Base-by-base conservation (phyloP, 2,888 invertebrate species). In the Papilio demoleus region DNA sequence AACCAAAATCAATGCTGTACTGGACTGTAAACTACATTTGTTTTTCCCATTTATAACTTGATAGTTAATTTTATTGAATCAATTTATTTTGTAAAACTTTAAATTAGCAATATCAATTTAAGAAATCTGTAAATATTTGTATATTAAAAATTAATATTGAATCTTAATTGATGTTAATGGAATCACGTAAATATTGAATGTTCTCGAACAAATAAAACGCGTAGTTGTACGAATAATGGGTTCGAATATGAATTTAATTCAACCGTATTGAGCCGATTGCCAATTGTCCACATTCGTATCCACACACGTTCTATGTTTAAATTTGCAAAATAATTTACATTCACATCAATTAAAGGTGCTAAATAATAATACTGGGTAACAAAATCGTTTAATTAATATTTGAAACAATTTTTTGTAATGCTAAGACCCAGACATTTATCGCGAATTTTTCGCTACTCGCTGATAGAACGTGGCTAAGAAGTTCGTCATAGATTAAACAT, bases 201-300 rank as follows among this genome's bases (percentile, higher is more conserved):
- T 22, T 38, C 22, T 22, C 22, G 38, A 59, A 38, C 36, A 59
- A 59, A 38, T 59, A 38, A 59, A 38, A 40, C 59, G 59, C 22
- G 14, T 19, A 19, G 31, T 38, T 36, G 12, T 59, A 38, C 36
- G 38, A 24, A 59, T 38, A 59, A 59, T 59, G 59, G 59, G 22
- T 9, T 19, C n/a, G 59, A 59, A 59, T 8, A 22, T 12, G 22
- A 59, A 59, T 59, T 59, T 38, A 59, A 59, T 59, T 40, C 38
- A 38, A 59, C 59, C 59, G 36, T 38, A 59, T 22, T 59, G 59
- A 59, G 38, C 38, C 36, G 59, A 59, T 59, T 38, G 38, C 19
- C 59, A 36, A 38, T 59, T 59, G 59, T 59, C 22, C 59, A 38
- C 22, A 38, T n/a, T n/a, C n/a, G n/a, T 19, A 59, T 59, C 19